A percentile compares a stretch with the other conserved stretches of the same genome.
Conservation (phyloP, 2,797 vertebrate species). For the Pseudopleuronectes americanus region DNA sequence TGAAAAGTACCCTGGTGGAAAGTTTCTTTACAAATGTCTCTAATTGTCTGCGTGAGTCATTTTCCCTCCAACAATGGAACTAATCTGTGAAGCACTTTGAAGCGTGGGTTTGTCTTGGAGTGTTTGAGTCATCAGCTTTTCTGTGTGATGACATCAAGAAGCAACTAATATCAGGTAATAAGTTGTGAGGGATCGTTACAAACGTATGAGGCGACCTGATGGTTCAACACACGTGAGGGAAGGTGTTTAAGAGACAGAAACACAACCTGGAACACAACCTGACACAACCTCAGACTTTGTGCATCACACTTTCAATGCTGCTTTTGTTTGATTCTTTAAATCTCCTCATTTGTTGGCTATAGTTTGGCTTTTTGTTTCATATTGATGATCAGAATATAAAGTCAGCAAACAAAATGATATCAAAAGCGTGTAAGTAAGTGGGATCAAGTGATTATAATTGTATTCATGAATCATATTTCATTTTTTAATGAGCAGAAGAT, state of each 20-base stretch:
- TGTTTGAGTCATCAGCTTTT: constrained; percentile 43
- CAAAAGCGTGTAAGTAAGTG: too few relatives aligned
- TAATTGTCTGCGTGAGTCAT: too few relatives aligned
- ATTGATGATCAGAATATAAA: neutral
- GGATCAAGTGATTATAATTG: too few relatives aligned
- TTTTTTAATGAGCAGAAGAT: too few relatives aligned
- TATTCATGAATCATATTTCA: too few relatives aligned
- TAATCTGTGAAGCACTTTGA: too few relatives aligned
- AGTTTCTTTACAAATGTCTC: too few relatives aligned
- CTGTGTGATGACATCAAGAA: neutral
- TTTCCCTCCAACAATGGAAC: too few relatives aligned
- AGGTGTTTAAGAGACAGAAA: constrained; percentile 4
- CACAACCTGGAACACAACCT: constrained; percentile 1
- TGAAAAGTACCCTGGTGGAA: too few relatives aligned
- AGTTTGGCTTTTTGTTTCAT: constrained; percentile 9
- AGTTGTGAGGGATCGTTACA: constrained; percentile 4
- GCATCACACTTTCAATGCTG: neutral
- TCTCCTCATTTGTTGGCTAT: neutral
- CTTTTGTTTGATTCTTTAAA: neutral
- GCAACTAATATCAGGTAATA: constrained; percentile 42
- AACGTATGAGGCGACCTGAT: neutral
- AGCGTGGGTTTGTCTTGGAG: neutral
- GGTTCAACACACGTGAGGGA: constrained; percentile 33
- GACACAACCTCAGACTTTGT: neutral
- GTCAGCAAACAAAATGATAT: too few relatives aligned